Conservation (phyloP, 2,797 vertebrate species). For the Parotocinclus haroldoi region DNA sequence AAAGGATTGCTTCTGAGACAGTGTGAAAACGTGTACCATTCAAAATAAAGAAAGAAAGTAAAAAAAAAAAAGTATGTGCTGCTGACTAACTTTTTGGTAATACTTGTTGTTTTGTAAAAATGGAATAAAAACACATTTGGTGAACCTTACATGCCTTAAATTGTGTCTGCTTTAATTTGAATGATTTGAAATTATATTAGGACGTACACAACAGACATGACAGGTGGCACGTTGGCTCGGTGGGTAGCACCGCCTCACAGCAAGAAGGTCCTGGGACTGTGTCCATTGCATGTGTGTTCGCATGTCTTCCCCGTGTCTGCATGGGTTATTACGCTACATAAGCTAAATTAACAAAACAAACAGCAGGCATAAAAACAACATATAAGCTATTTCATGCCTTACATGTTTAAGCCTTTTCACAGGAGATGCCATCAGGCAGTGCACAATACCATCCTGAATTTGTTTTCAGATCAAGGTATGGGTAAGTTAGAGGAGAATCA, state of each 20-base stretch:
- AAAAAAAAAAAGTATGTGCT: slow-evolving; percentile 52
- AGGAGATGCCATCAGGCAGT: slow-evolving; percentile 48
- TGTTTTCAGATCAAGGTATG: slow-evolving; percentile 12
- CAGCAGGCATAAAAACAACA: too few species aligned
- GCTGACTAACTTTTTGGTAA: slow-evolving; percentile 77
- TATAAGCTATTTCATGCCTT: slow-evolving; percentile 10
- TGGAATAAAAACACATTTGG: slow-evolving; percentile 78
- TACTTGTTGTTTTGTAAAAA: slow-evolving; percentile 80
- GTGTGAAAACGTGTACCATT: slow-evolving; percentile 64
- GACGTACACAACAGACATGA: too few species aligned
- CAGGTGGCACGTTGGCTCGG: too few species aligned
- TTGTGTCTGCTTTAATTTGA: too few species aligned
- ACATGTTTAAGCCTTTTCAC: slow-evolving; percentile 38
- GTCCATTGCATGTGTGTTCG: too few species aligned
- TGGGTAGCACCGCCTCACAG: too few species aligned
- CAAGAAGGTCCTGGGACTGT: too few species aligned
- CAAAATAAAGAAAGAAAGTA: slow-evolving; percentile 44
- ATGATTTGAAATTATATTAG: too few species aligned
- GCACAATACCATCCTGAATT: slow-evolving; percentile 29
- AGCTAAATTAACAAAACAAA: too few species aligned
- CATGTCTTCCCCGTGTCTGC: too few species aligned
- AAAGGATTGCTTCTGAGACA: slow-evolving; percentile 61
- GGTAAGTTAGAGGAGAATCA: too few species aligned
- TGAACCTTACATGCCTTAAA: slow-evolving; percentile 49
- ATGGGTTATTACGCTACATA: too few species aligned